Evolutionary conservation across 2,113 vertebrate species (phyloP), one percentile per base, ranked within the genome.

Genomic region (Australoheros scitulus): DNA sequence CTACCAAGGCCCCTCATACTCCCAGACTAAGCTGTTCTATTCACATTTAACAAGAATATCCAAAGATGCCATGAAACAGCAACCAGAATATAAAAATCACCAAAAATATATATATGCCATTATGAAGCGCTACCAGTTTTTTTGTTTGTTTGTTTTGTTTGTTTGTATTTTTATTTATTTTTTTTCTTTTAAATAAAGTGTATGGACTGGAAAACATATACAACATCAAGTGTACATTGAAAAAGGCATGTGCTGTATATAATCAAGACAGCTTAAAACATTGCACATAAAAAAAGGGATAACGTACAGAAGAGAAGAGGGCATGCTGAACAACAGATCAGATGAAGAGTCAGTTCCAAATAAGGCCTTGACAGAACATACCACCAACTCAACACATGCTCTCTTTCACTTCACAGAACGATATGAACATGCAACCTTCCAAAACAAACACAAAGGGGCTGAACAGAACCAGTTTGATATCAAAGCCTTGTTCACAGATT

Each of bases 61-160:
- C 96, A 97, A 97, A 97, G 96, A 97, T 97, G 96, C 95, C 94
- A 97, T 97, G 94, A 96, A 97, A 97, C 96, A 97, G 97, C 96
- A 97, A 96, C 97, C 96, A 93, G 96, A 96, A 96, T 97, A 97
- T 96, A 98, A 98, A 98, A 97, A 94, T 97, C 97, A 98, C 97
- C 96, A 97, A 97, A 98, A 97, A 94, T 68, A 20, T 59, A 47
- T 87, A 86, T 90, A 72, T 60, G 85, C 96, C 95, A 94, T 96
- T 96, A 97, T 96, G 95, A 96, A 97, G 95, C 97, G 96, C 96
- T 96, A 94, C 91, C 78, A 41, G 94, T 59, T 34, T 34, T 34
- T 34, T 34, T 34, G 34, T 34, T 34, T 34, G 0, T 34, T 32
- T 32, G 29, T 5, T 96, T 56, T 59, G 41, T 90, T 84, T 52